Evolutionary conservation across 2,888 invertebrate genomes (phyloP).

Genomic region (Caenorhabditis plicata): DNA sequence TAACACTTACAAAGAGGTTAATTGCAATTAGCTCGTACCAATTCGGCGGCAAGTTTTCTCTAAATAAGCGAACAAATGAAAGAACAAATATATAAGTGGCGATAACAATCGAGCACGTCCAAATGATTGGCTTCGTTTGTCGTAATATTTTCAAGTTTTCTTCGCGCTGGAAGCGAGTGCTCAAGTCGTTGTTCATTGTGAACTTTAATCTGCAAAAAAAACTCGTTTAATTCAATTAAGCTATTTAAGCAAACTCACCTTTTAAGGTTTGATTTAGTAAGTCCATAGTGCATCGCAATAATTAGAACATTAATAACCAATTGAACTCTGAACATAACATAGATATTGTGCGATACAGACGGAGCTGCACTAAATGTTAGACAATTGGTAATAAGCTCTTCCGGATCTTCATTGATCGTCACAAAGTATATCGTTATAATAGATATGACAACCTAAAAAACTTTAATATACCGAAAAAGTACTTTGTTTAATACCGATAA

Average conservation of each 20-base stretch:
- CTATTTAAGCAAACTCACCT: conserved; percentile 1
- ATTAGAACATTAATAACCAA: conserved; percentile 11
- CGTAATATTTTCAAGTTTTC: conserved; percentile 19
- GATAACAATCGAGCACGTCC: conserved; percentile 8
- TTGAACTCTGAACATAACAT: conserved; percentile 19
- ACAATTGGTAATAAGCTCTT: conserved; percentile 27
- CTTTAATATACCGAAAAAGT: neutral
- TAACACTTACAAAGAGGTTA: conserved; percentile 19
- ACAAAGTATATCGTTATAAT: conserved; percentile 10
- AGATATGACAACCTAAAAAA: conserved; percentile 16
- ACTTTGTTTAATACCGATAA: conserved; percentile 7
- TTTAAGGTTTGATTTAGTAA: conserved; percentile 8
- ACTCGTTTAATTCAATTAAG: neutral
- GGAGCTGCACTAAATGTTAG: conserved; percentile 22
- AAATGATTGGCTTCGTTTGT: conserved; percentile 13
- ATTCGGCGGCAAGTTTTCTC: conserved; percentile 8
- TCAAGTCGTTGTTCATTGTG: conserved; percentile 11
- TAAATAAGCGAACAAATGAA: conserved; percentile 17
- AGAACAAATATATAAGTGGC: conserved; percentile 18
- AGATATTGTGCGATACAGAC: conserved; percentile 13
- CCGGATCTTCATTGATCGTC: conserved; percentile 15
- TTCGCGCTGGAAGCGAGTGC: conserved; percentile 18
- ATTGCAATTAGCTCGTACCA: conserved; percentile 26
- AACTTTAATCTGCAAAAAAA: conserved; percentile 1
- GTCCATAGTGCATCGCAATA: conserved; percentile 6